Evolutionary conservation across 2,888 invertebrate genomes (phyloP), one percentile per base, ranked within the genome.

Genomic region (Habrosyne pyritoides): DNA sequence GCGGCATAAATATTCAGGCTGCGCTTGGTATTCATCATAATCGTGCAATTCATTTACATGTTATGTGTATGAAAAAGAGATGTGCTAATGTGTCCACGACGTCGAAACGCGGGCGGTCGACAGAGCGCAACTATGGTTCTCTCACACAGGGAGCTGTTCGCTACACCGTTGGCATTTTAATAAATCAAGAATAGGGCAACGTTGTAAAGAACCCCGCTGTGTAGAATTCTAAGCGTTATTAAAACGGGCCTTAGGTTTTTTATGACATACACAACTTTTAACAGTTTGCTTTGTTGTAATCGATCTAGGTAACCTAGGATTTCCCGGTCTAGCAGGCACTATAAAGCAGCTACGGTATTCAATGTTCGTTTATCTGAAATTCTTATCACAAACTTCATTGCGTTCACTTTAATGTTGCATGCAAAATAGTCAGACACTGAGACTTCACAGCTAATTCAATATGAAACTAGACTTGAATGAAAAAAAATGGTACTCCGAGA

Each of bases 31-130:
- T 84, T 84, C 85, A 83, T 87, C 83, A 84, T 84, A 85, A 84
- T 83, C 79, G 73, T 81, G 81, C 78, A 79, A 81, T 86, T 86
- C 85, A 89, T 89, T 88, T 88, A 79, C 86, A 87, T 89, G 81
- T 78, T 84, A 85, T 77, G 79, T 77, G 72, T 76, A 67, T 75
- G 74, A 69, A 64, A 59, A 67, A 67, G 71, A 71, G 76, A 74
- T 77, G 72, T 78, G 80, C 72, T 73, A 68, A 69, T 71, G 63
- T 71, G 58, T 63, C 64, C 61, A 66, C 65, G 61, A 66, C 28
- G 42, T 18, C n/a, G n/a, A n/a, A 18, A 42, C 53, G 33, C 33
- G 48, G 24, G 47, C 51, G 55, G 47, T 42, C 42, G 42, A 42
- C 42, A n/a, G 18, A 42, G 18, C 42, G 18, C 42, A 42, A 42